Conservation (phyloP, 30 jellyfish, hydroid and myxozoan genomes). For the Chrysaora quinquecirrha region DNA sequence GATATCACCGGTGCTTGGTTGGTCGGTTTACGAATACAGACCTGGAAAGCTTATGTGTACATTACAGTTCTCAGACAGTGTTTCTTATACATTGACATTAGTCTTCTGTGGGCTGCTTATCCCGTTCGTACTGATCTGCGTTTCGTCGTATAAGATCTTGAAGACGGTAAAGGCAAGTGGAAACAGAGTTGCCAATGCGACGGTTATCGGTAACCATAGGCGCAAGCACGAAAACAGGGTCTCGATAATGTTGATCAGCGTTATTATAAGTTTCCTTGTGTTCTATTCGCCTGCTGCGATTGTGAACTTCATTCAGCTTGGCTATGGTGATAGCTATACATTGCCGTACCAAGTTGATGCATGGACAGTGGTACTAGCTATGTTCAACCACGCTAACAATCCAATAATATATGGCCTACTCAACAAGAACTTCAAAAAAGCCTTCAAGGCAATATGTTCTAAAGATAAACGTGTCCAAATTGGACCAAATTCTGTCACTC, state of each 20-base stretch:
- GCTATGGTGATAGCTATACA: constrained; percentile 22
- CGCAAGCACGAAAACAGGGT: constrained; percentile 31
- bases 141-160: constrained; percentile 28
- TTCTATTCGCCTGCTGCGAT: constrained; percentile 54
- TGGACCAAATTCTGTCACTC: neutral
- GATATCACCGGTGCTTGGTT: constrained; percentile 60
- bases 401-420: constrained; percentile 62
- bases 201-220: constrained; percentile 7
- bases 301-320: constrained; percentile 48
- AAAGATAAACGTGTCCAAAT: constrained; percentile 18
- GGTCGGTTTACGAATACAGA: constrained; percentile 59
- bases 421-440: constrained; percentile 56
- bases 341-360: constrained; percentile 48
- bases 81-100: constrained; percentile 34
- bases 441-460: constrained; percentile 34
- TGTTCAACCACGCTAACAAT: constrained; percentile 72
- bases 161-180: constrained; percentile 30
- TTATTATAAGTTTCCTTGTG: constrained; percentile 22
- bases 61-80: constrained; percentile 27
- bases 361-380: constrained; percentile 48
- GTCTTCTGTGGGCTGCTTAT: neutral
- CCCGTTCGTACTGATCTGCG: constrained; percentile 59
- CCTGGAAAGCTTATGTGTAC: constrained; percentile 74
- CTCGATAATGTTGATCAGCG: constrained; percentile 54
- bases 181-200: constrained; percentile 23